Base-by-base conservation (phyloP, 2,888 invertebrate species). In the Polydrusus cervinus region DNA sequence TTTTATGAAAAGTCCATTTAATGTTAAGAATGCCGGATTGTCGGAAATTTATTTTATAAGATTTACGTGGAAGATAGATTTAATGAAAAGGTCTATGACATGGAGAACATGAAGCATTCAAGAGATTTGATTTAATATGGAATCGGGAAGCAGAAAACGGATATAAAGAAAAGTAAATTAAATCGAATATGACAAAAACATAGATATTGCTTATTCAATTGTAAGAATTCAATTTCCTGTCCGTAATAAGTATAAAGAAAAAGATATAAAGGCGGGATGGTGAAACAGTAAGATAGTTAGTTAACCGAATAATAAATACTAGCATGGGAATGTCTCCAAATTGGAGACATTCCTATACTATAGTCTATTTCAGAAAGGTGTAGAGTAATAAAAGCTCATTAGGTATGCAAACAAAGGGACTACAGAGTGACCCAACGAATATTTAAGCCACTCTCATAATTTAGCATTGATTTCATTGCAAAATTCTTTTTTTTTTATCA, bases 111-210 rank as follows among this genome's bases (percentile, higher is more conserved):
- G 30, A 45, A 67, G n/a, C 61, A 62, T 68, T 61, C n/a, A n/a
- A n/a, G 30, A 62, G 49, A 61, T 68, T 49, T 43, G 60, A 62
- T 62, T 40, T 62, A 45, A 34, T 34, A 67, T 49, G 18, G 67
- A 47, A 60, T 67, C 62, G 62, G 62, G 40, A 70, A 70, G 70
- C 62, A 61, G 62, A 40, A 55, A 62, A 62, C 25, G 49, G 73
- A 73, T 68, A 67, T 68, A 51, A 40, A 68, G 73, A 51, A 68
- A 73, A 68, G 73, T 61, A 68, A 73, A 73, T 73, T 67, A 73
- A 73, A 73, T 73, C 30, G 60, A 61, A 68, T 38, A 51, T 61
- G 73, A 73, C 67, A 73, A 68, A 73, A 73, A 61, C 73, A 62
- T 62, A 68, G 73, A 61, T 68, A 73, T 68, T 73, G 68, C 73